These are phyloP conservation scores for Asbolus verrucosus DNA, from an alignment of 1,140 invertebrate species.

Conservation along the genomic window DNA sequence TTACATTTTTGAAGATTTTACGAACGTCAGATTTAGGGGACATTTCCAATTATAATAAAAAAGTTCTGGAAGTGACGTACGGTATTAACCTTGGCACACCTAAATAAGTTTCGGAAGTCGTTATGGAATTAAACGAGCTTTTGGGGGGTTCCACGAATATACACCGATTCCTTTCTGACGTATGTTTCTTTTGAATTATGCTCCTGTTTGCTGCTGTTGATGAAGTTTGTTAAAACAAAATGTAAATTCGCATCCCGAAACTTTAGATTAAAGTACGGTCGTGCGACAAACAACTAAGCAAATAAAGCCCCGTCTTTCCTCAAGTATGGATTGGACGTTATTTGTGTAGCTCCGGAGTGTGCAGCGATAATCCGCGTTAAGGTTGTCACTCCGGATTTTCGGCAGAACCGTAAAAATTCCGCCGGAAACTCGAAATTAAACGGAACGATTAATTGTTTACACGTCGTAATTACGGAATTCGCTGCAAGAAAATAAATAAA, in stretches of 20 bases:
- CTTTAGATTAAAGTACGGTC: conserved; percentile 26
- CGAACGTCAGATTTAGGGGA: neutral
- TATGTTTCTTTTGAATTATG: too few relatives aligned
- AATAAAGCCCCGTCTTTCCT: neutral
- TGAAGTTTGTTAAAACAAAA: conserved; percentile 32
- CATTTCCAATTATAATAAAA: neutral
- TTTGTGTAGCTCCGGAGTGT: too few relatives aligned
- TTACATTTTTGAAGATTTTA: conserved; percentile 16
- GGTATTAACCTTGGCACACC: conserved; percentile 24
- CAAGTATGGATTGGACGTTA: too few relatives aligned
- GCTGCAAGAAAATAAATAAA: conserved; percentile 32
- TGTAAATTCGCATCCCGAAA: conserved; percentile 23
- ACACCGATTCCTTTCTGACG: too few relatives aligned
- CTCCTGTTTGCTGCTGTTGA: conserved; percentile 4
- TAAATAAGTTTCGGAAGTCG: neutral
- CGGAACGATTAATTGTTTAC: conserved; percentile 21
- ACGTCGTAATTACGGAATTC: conserved; percentile 10
- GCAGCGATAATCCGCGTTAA: too few relatives aligned
- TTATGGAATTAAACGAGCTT: conserved; percentile 18
- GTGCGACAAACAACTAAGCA: conserved; percentile 10
- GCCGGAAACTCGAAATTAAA: conserved; percentile 18
- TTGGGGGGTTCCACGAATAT: neutral
- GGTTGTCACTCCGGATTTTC: too few relatives aligned
- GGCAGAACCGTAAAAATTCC: too few relatives aligned
- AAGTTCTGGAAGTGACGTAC: neutral